A percentile compares a stretch with the other conserved stretches of the same genome.
Evolutionary conservation across 1,140 invertebrate species (phyloP).

Genomic region (Calephelis nemesis): DNA sequence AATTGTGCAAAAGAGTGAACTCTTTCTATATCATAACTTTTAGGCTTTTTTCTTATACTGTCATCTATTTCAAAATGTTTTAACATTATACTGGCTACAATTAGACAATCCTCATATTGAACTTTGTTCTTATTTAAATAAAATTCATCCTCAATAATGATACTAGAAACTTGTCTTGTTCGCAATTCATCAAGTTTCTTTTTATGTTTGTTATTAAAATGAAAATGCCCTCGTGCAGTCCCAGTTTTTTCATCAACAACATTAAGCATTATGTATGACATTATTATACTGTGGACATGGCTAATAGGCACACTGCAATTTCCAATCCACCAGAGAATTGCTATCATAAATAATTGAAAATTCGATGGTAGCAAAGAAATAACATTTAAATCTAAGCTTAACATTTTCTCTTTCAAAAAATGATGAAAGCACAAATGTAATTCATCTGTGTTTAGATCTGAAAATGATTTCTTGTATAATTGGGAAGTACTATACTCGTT

Average conservation of each 20-base stretch:
- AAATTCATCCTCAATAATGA: conserved; percentile 38
- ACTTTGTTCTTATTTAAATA: conserved; percentile 71
- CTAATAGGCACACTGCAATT: conserved; percentile 74
- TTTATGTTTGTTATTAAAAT: conserved; percentile 67
- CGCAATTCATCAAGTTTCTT: conserved; percentile 59
- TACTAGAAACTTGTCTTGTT: conserved; percentile 40
- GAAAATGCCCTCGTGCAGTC: conserved; percentile 67
- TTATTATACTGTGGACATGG: conserved; percentile 82
- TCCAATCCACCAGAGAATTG: conserved; percentile 84
- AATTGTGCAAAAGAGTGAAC: conserved; percentile 87
- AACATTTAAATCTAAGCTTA: conserved; percentile 55
- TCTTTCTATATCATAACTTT: conserved; percentile 80
- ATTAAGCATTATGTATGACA: conserved; percentile 81
- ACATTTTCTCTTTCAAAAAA: conserved; percentile 74
- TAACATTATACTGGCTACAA: conserved; percentile 81
- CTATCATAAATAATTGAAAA: conserved; percentile 82
- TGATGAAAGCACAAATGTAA: conserved; percentile 56
- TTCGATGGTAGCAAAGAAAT: conserved; percentile 79
- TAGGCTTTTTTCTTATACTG: conserved; percentile 80
- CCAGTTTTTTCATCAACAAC: conserved; percentile 82
- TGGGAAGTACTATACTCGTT: conserved; percentile 54
- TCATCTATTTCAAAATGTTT: conserved; percentile 83
- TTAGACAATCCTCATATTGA: conserved; percentile 80
- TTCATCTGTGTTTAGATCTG: conserved; percentile 62
- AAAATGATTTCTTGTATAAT: conserved; percentile 47